Base-by-base conservation (phyloP, 2,888 invertebrate species). In the Eupithecia subumbrata region DNA sequence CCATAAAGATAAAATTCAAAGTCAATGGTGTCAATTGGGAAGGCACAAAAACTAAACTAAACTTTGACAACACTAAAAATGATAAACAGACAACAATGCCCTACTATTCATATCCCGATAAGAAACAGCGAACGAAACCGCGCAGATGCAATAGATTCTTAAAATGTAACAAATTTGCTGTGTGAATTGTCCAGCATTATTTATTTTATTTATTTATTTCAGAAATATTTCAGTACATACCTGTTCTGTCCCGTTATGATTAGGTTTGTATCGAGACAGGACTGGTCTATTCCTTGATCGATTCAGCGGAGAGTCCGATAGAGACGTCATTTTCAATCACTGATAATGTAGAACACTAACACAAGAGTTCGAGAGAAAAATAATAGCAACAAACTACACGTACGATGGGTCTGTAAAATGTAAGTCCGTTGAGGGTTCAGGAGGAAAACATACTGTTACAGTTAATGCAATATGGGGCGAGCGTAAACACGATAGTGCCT, bases 361-460 rank as follows among this genome's bases (percentile, higher is more conserved):
- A 84, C 82, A 18, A 76, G 77, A 77, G 76, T 79, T 76, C 71
- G 69, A 45, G 77, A 82, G 82, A 79, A 25, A 60, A 73, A 79
- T 70, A 72, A 78, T 77, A 73, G 76, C 71, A 79, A 72, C 16
- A 74, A 72, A 76, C 37, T 18, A 70, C 71, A 73, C 74, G 43
- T 76, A 75, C 43, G 60, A 73, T 78, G 66, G 14, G 63, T 75
- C 73, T 77, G 74, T 82, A 79, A 79, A 82, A 80, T 75, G 60
- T 82, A 83, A 89, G 88, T 81, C 88, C 89, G 86, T 85, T 83
- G 82, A 85, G 86, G 81, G 85, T 85, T 89, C 87, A 89, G 86
- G 90, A 89, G 91, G 92, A 92, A 92, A 92, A 91, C 91, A 91
- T 86, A 91, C 91, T 92, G 92, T 87, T 88, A 86, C 87, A 90